Percentiles rank a stretch among this genome's conserved stretches.
Conservation (phyloP, 2,888 invertebrate species). For the Luperina testacea region DNA sequence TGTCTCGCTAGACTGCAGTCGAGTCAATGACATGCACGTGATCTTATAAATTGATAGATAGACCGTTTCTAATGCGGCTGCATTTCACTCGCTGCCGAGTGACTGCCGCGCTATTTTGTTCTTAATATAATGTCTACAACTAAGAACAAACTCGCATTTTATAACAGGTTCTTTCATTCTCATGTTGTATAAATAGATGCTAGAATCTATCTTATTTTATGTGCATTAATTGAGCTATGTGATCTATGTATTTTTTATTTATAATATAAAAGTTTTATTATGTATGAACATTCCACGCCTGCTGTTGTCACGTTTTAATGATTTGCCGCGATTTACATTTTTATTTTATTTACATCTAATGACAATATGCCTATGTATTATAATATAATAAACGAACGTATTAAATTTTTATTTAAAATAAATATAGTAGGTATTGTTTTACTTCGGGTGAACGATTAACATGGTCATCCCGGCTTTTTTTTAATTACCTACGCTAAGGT, state of each 20-base stretch:
- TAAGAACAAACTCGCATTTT: slow-evolving; percentile 49
- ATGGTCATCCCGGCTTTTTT: not conserved
- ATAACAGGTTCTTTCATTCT: slow-evolving; percentile 31
- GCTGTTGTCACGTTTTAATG: slow-evolving; percentile 68
- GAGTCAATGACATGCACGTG: slow-evolving; percentile 58
- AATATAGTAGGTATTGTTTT: slow-evolving; percentile 26
- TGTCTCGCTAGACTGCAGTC: slow-evolving; percentile 60
- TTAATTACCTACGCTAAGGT: not conserved
- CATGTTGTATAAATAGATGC: slow-evolving; percentile 30
- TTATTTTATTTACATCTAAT: slow-evolving; percentile 72
- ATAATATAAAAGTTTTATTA: slow-evolving; percentile 35
- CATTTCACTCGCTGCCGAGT: slow-evolving; percentile 48
- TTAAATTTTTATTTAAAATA: slow-evolving; percentile 70
- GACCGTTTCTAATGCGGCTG: slow-evolving; percentile 46
- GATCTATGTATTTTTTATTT: slow-evolving; percentile 34
- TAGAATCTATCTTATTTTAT: slow-evolving; percentile 27
- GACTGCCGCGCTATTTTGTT: slow-evolving; percentile 40
- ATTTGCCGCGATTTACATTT: slow-evolving; percentile 69
- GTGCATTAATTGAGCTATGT: slow-evolving; percentile 30
- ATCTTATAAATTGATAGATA: slow-evolving; percentile 57
- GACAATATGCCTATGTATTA: slow-evolving; percentile 81
- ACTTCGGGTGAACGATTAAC: not conserved
- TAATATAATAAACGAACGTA: slow-evolving; percentile 72
- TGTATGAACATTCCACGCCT: slow-evolving; percentile 70
- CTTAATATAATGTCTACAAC: slow-evolving; percentile 36